Evolutionary conservation across 1,140 invertebrate species (phyloP).

Genomic region (Eriosoma lanigerum): DNA sequence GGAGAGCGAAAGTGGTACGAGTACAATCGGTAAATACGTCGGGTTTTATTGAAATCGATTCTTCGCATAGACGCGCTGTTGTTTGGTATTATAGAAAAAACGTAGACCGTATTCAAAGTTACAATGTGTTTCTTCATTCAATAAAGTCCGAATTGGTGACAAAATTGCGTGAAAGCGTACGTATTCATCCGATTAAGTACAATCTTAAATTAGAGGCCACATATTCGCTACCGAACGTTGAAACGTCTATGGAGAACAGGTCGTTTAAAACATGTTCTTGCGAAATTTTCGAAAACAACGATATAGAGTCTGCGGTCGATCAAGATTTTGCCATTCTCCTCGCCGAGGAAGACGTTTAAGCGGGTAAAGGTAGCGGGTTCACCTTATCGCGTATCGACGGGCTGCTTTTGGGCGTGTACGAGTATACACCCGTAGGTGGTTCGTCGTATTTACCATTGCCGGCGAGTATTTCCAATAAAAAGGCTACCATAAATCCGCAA

Average conservation of each 20-base stretch:
- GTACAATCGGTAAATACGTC: neutral
- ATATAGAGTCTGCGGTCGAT: neutral
- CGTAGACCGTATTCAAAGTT: too few relatives aligned
- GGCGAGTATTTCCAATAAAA: neutral
- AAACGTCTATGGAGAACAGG: neutral
- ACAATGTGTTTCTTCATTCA: too few relatives aligned
- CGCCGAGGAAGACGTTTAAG: neutral
- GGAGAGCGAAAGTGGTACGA: neutral
- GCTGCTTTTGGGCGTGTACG: neutral
- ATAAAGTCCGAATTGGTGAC: too few relatives aligned
- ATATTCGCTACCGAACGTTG: neutral
- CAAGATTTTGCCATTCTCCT: neutral
- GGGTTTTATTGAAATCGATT: neutral
- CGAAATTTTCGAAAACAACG: neutral
- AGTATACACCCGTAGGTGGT: neutral
- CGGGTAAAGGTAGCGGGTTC: neutral
- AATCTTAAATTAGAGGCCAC: too few relatives aligned
- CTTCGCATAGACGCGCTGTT: neutral
- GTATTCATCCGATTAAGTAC: too few relatives aligned
- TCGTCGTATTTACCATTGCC: neutral
- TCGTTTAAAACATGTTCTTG: neutral
- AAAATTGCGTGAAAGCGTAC: too few relatives aligned
- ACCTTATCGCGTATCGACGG: neutral
- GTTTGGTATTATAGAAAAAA: too few relatives aligned
- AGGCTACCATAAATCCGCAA: neutral